These are phyloP conservation scores for Hirtodrosophila duncani DNA, from an alignment of 2,888 invertebrate species.

Conservation along the genomic window DNA sequence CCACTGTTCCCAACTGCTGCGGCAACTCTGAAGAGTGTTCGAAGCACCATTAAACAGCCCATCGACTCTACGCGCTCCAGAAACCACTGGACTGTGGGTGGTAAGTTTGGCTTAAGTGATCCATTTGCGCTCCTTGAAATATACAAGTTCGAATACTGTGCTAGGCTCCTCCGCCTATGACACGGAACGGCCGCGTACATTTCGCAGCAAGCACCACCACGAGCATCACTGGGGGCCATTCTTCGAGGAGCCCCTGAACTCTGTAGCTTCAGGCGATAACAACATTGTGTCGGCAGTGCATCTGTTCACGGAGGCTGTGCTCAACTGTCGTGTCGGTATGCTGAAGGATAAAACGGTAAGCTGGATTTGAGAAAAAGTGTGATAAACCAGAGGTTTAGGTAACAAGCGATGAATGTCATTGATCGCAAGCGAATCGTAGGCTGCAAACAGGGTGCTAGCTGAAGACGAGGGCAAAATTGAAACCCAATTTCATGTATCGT, in stretches of 20 bases:
- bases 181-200: conserved; percentile 66
- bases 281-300: conserved; percentile 81
- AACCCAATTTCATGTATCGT: no score
- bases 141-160: no score
- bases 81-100: conserved; percentile 59
- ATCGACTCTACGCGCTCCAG: conserved; percentile 60
- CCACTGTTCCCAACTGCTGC: conserved; percentile 22
- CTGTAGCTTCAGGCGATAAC: conserved; percentile 80
- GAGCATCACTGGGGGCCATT: conserved; percentile 87
- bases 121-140: no score
- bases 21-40: conserved; percentile 43
- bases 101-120: no score
- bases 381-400: background rate
- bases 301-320: conserved; percentile 82
- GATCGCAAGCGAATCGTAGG: no score
- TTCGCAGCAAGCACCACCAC: conserved; percentile 81
- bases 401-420: background rate
- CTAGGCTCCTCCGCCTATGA: conserved; percentile 31
- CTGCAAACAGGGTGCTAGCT: no score
- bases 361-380: background rate
- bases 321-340: conserved; percentile 85
- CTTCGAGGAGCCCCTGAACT: conserved; percentile 81
- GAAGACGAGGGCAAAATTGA: no score
- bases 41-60: conserved; percentile 55
- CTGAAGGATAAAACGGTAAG: conserved; percentile 84